Conservation (phyloP, 1,140 invertebrate species). For the Tenebrio molitor region DNA sequence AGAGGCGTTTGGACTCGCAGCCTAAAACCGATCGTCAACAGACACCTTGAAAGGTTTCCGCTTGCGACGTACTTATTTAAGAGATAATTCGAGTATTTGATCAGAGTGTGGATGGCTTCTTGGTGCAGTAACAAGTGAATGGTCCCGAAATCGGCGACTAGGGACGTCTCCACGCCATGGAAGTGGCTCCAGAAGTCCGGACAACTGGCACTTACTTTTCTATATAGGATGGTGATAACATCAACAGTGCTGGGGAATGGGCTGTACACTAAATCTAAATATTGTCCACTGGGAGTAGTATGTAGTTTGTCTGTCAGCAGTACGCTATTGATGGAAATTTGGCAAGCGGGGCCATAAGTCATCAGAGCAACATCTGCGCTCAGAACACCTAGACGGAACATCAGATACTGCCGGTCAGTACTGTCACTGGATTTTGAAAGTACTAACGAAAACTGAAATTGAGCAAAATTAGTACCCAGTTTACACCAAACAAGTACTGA, state of each 20-base stretch:
- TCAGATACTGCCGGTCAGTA: slow-evolving; percentile 81
- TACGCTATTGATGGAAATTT: slow-evolving; percentile 79
- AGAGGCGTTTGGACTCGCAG: slow-evolving; percentile 40
- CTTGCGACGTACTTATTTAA: slow-evolving; percentile 65
- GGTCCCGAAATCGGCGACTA: slow-evolving; percentile 78
- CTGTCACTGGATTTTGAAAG: slow-evolving; percentile 75
- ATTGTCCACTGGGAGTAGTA: slow-evolving; percentile 80
- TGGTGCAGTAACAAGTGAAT: slow-evolving; percentile 79
- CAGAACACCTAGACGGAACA: slow-evolving; percentile 78
- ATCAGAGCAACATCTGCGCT: slow-evolving; percentile 83
- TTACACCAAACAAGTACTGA: slow-evolving; percentile 54
- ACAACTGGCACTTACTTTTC: slow-evolving; percentile 84
- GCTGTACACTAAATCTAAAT: slow-evolving; percentile 79
- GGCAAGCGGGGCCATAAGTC: slow-evolving; percentile 83
- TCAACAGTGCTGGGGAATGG: slow-evolving; percentile 71
- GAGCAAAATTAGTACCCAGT: slow-evolving; percentile 18
- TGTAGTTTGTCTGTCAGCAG: slow-evolving; percentile 87
- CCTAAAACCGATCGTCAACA: slow-evolving; percentile 4
- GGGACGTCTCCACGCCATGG: slow-evolving; percentile 83
- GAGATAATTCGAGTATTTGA: slow-evolving; percentile 73
- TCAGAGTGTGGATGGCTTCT: slow-evolving; percentile 79
- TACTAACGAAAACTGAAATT: slow-evolving; percentile 60
- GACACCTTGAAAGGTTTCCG: not conserved
- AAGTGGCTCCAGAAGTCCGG: slow-evolving; percentile 88
- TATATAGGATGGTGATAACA: slow-evolving; percentile 80